A percentile compares a stretch with the other conserved stretches of the same genome.
phyloP scores from a whole-genome alignment of 2,113 vertebrate species.

The Toxotes jaculatrix region DNA sequence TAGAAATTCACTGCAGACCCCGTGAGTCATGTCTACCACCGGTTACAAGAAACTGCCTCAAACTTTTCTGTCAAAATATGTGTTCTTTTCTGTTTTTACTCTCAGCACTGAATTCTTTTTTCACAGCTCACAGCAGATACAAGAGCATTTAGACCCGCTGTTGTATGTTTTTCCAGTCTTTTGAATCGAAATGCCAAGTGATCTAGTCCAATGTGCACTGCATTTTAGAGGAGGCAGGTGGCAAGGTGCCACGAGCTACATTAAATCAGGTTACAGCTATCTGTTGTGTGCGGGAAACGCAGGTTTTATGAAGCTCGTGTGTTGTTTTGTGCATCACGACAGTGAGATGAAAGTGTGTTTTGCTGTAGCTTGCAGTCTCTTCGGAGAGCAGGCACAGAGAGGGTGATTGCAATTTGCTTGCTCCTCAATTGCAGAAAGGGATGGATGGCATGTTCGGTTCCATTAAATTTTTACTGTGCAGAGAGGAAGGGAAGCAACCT shows the following conservation, averaged over 20 bases:
- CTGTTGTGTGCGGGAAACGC: background rate
- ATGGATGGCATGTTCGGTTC: slow-evolving; percentile 62
- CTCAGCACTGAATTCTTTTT: background rate
- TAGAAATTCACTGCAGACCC: slow-evolving; percentile 52
- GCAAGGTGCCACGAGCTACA: slow-evolving; percentile 26
- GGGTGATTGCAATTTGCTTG: slow-evolving; percentile 57
- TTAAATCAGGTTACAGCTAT: slow-evolving; percentile 53
- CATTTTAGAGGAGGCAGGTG: slow-evolving; percentile 42
- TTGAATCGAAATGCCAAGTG: background rate
- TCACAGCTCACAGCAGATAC: slow-evolving; percentile 24
- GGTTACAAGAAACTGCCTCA: slow-evolving; percentile 48
- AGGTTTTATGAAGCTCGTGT: slow-evolving; percentile 45
- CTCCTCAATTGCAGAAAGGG: slow-evolving; percentile 53
- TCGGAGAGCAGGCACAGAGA: slow-evolving; percentile 15
- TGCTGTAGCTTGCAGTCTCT: slow-evolving; percentile 33
- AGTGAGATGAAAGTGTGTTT: slow-evolving; percentile 48
- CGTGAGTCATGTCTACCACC: slow-evolving; percentile 38
- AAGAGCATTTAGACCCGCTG: slow-evolving; percentile 21
- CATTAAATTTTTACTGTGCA: slow-evolving; percentile 64
- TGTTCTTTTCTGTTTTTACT: slow-evolving; percentile 19
- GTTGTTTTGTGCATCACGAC: slow-evolving; percentile 14
- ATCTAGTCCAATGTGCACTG: slow-evolving; percentile 20
- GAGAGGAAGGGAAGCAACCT: slow-evolving; percentile 38
- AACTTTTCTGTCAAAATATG: slow-evolving; percentile 48
- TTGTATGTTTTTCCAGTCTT: slow-evolving; percentile 30